phyloP scores from a whole-genome alignment of 1,140 invertebrate species.

The Trichonephila inaurata region DNA sequence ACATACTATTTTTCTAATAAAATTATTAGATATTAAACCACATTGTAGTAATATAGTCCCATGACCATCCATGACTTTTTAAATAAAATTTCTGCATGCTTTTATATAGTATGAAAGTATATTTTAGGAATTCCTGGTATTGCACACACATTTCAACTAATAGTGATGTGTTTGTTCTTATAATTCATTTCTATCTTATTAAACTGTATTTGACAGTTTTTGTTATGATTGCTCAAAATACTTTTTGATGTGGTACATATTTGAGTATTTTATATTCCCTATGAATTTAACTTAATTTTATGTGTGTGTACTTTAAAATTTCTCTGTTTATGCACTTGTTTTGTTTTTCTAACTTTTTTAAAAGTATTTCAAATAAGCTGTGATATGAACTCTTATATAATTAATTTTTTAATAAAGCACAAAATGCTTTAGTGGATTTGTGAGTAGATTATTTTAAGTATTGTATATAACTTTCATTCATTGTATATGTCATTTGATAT shows the following conservation, averaged over 20 bases:
- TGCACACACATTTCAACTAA: too few species aligned
- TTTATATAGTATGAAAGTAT: too few species aligned
- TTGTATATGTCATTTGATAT: slow-evolving; percentile 68
- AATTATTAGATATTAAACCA: too few species aligned
- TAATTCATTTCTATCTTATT: too few species aligned
- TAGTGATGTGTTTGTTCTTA: too few species aligned
- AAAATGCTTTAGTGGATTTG: slow-evolving; percentile 55
- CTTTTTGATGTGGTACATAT: neutral
- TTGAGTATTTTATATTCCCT: neutral
- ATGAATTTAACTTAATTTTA: too few species aligned
- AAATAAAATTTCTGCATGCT: too few species aligned
- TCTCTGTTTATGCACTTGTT: neutral
- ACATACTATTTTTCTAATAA: too few species aligned
- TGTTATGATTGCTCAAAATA: neutral
- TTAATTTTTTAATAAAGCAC: slow-evolving; percentile 28
- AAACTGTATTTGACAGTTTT: too few species aligned
- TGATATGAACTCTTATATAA: slow-evolving; percentile 70
- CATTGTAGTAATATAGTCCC: too few species aligned
- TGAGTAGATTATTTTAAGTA: slow-evolving; percentile 31
- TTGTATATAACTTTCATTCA: slow-evolving; percentile 67
- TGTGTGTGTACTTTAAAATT: neutral
- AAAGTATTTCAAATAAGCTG: slow-evolving; percentile 55
- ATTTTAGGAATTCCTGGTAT: too few species aligned
- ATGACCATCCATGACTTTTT: too few species aligned
- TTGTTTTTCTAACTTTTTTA: neutral